A percentile compares a stretch with the other conserved stretches of the same genome.
phyloP scores from a whole-genome alignment of 2,888 invertebrate genomes.

The Glyphotaelius pellucidus region DNA sequence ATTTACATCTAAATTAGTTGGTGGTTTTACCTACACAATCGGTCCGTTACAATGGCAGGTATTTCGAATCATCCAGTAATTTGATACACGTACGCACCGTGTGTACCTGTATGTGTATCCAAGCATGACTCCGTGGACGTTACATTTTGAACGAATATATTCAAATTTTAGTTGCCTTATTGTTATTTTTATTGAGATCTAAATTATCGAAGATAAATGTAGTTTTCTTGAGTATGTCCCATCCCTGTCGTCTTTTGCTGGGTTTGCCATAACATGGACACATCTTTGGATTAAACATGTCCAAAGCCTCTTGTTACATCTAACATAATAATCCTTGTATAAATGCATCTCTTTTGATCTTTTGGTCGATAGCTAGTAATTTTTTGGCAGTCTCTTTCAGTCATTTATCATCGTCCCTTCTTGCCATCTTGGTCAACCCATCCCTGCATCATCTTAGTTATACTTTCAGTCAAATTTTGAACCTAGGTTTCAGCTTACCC shows the following conservation, averaged over 20 bases:
- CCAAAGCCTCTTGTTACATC: too few species aligned
- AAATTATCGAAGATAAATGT: not conserved
- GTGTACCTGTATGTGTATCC: not conserved
- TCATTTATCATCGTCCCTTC: too few species aligned
- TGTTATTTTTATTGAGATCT: not conserved
- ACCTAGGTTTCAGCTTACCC: too few species aligned
- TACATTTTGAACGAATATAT: not conserved
- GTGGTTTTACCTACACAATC: not conserved
- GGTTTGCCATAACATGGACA: not conserved
- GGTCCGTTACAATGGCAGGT: not conserved
- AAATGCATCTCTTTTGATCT: too few species aligned
- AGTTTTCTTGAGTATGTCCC: not conserved
- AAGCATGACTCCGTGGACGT: not conserved
- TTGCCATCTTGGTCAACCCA: too few species aligned
- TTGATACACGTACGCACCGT: not conserved
- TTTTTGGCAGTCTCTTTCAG: too few species aligned
- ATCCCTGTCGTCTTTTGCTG: not conserved
- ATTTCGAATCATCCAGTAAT: conserved; percentile 2
- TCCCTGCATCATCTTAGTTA: too few species aligned
- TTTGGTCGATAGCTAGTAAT: too few species aligned
- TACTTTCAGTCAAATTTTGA: too few species aligned
- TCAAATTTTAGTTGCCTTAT: not conserved
- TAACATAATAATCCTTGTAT: too few species aligned
- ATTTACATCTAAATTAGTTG: conserved; percentile 29
- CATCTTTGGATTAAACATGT: not conserved